Percentiles rank a stretch among this genome's conserved stretches.
Evolutionary conservation across 2,113 vertebrate species (phyloP).

Genomic region (Falco punctatus): DNA sequence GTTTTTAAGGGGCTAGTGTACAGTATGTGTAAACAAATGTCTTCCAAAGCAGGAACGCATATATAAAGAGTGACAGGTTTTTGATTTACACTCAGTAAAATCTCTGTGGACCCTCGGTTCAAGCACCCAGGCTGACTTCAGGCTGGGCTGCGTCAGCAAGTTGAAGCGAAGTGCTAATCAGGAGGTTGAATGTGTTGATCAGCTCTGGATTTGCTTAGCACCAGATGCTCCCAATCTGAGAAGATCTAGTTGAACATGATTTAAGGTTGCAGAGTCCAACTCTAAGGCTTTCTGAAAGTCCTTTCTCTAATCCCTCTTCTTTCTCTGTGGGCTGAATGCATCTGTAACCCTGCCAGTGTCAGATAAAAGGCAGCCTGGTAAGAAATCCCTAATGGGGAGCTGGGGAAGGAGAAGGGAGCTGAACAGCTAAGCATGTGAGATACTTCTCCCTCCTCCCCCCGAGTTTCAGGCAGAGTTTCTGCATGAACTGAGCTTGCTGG

Average conservation of each 20-base stretch:
- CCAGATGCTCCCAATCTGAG: slow-evolving; percentile 69
- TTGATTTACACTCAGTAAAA: slow-evolving; percentile 52
- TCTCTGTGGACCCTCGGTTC: neutral
- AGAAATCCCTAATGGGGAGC: slow-evolving; percentile 57
- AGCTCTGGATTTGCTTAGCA: slow-evolving; percentile 59
- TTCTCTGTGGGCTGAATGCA: slow-evolving; percentile 66
- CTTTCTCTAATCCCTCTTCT: slow-evolving; percentile 65
- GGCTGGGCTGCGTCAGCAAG: slow-evolving; percentile 60
- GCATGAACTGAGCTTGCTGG: slow-evolving; percentile 57
- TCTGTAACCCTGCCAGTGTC: slow-evolving; percentile 70
- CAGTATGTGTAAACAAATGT: slow-evolving; percentile 50
- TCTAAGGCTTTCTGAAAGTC: slow-evolving; percentile 59
- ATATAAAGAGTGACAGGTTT: slow-evolving; percentile 34
- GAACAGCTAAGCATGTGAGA: slow-evolving; percentile 30
- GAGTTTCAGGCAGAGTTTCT: slow-evolving; percentile 64
- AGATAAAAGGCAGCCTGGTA: slow-evolving; percentile 72
- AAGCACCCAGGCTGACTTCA: slow-evolving; percentile 48
- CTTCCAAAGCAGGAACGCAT: slow-evolving; percentile 41
- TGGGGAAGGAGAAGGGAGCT: slow-evolving; percentile 46
- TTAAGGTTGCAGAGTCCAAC: slow-evolving; percentile 58
- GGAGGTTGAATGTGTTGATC: slow-evolving; percentile 61
- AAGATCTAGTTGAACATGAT: slow-evolving; percentile 58
- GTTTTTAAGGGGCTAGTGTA: slow-evolving; percentile 43
- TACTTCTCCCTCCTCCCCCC: slow-evolving; percentile 49
- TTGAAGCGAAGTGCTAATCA: slow-evolving; percentile 59